Conservation (phyloP, 1,140 invertebrate genomes). For the Wiebesia pumilae region DNA sequence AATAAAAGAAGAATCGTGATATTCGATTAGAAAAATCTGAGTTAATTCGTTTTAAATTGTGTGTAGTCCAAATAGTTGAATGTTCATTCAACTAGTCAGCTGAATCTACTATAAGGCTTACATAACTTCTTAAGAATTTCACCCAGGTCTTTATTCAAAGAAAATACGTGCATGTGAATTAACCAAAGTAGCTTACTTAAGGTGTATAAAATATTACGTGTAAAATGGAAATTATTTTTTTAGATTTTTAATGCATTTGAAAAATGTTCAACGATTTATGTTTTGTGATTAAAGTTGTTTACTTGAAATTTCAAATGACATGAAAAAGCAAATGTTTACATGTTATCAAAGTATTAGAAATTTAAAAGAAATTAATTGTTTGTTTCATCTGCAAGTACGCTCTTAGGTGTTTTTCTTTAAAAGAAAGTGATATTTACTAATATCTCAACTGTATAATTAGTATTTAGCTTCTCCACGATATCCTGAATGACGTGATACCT, state of each 20-base stretch:
- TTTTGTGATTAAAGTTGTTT: constrained; percentile 28
- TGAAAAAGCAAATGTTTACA: constrained; percentile 16
- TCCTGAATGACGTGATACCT: constrained; percentile 50
- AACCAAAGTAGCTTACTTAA: constrained; percentile 51
- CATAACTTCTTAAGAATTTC: constrained; percentile 34
- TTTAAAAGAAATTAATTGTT: constrained; percentile 32
- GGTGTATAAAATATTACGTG: constrained; percentile 31
- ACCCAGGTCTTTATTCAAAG: constrained; percentile 23
- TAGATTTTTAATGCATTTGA: constrained; percentile 44
- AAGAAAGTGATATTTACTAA: constrained; percentile 50
- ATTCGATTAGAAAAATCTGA: constrained; percentile 7
- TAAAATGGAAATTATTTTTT: constrained; percentile 50
- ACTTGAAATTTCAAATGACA: constrained; percentile 24
- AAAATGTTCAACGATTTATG: constrained; percentile 31
- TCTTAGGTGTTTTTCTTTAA: constrained; percentile 32
- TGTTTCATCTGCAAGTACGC: constrained; percentile 25
- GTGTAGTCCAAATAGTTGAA: constrained; percentile 10
- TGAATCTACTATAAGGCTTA: constrained; percentile 27
- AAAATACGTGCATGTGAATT: constrained; percentile 35
- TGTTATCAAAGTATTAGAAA: constrained; percentile 34
- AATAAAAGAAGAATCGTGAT: constrained; percentile 37
- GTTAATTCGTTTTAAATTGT: constrained; percentile 17
- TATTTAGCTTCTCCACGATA: constrained; percentile 46
- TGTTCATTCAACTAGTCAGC: constrained; percentile 12
- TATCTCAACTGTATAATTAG: constrained; percentile 35